Base-by-base conservation (phyloP, 1,140 invertebrate genomes). In the Drosophila athabasca region DNA sequence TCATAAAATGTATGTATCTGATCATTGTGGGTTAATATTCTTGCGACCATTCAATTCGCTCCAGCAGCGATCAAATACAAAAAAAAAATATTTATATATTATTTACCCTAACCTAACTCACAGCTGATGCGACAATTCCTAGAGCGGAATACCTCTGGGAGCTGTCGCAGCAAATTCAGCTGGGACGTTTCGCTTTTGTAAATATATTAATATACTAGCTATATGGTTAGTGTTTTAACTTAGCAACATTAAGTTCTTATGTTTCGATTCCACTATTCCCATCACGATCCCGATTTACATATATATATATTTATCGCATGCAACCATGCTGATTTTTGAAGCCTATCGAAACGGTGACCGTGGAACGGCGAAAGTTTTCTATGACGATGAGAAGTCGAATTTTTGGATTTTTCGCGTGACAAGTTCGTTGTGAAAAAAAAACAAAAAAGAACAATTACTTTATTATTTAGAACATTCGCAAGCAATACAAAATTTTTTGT, bases 391-490 rank as follows among this genome's bases (percentile, higher is more conserved):
- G 76, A 83, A 82, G 79, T 83, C 24, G 77, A 83, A 83, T 83
- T 83, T 82, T 83, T 84, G 76, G 76, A 83, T 76, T 83, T 83
- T 84, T 83, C 79, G 80, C 66, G 80, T 83, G 82, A 88, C 83
- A 81, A 87, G 70, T 85, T 87, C 78, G 82, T 88, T 81, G 83
- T 87, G 79, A 88, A 88, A 87, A 83, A 83, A 64, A 83, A 69
- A 53, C 19, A 67, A 68, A 69, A 39, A 45, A 49, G 57, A 70
- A 57, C 52, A 70, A 69, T 58, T 67, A 15, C 13, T 50, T 68
- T 69, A 66, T 55, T 60, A 58, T 83, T 84, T 60, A 60, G 66
- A 62, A 79, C 66, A 62, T 62, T 84, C 41, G 62, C 70, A 76
- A 83, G 50, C 41, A 46, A 64, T 71, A 43, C 44, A 65, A 43